These are phyloP conservation scores for Paramormyrops hopkinsi DNA, from an alignment of 2,797 vertebrate genomes.

Conservation along the genomic window DNA sequence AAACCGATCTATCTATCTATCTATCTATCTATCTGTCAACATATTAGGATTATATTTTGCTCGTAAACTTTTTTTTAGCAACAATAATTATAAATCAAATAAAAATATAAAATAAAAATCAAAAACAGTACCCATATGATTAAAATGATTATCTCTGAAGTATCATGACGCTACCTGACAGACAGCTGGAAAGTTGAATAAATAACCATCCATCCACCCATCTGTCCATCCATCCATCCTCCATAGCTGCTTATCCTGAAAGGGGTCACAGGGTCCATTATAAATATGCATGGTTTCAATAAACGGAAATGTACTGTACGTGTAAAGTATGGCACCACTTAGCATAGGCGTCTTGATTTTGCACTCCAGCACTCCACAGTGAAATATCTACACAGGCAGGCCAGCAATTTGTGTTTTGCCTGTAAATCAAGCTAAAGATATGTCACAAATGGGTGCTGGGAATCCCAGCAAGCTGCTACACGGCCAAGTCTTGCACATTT, in stretches of 20 bases:
- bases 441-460: conserved; percentile 24
- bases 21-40: not conserved
- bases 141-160: not conserved
- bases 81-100: not conserved
- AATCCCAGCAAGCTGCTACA: conserved; percentile 22
- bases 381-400: conserved; percentile 18
- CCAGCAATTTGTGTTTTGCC: conserved; percentile 28
- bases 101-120: not conserved
- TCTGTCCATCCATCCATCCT: not conserved
- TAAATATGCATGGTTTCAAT: not conserved
- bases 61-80: not conserved
- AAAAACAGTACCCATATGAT: not conserved
- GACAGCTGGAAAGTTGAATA: not conserved
- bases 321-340: conserved; percentile 12
- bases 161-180: not conserved
- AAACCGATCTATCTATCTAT: not conserved
- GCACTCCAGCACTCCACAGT: conserved; percentile 14
- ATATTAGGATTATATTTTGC: not conserved
- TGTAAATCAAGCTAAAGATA: conserved; percentile 21
- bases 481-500: conserved; percentile 19
- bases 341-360: not conserved
- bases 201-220: not conserved
- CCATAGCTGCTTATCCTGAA: not conserved
- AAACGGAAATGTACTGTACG: not conserved
- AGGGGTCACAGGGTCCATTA: not conserved